These are phyloP conservation scores for Aratinga solstitialis DNA, from an alignment of 2,797 vertebrate species.

Conservation along the genomic window DNA sequence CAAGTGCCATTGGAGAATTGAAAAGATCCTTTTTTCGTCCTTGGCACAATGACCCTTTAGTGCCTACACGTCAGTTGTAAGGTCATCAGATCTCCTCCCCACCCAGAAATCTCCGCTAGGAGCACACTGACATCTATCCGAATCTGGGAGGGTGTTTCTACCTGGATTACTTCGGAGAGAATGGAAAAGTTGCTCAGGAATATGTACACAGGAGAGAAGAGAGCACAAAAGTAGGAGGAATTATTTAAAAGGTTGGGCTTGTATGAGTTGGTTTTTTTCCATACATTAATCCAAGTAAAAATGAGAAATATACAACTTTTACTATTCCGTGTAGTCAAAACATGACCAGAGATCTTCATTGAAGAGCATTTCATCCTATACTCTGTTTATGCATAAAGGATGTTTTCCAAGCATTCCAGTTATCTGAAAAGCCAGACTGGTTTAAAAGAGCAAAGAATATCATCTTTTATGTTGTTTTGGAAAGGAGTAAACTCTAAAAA, in stretches of 20 bases:
- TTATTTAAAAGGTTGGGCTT: neutral
- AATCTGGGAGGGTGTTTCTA: neutral
- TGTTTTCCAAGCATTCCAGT: neutral
- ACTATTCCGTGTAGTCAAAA: neutral
- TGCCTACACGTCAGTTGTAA: rapidly evolving
- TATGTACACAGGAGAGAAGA: too few species aligned
- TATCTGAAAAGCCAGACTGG: neutral
- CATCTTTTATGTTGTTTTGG: neutral
- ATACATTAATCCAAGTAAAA: neutral
- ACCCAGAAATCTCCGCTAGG: neutral
- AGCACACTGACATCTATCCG: neutral
- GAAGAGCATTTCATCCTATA: neutral
- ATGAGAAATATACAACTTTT: neutral
- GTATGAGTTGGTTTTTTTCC: neutral
- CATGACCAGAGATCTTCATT: neutral
- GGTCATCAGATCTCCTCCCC: neutral
- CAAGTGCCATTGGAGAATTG: neutral
- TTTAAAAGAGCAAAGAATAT: neutral
- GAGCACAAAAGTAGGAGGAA: neutral
- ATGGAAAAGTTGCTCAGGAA: neutral
- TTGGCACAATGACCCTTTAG: neutral
- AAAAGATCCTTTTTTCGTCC: too few species aligned
- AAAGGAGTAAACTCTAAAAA: neutral
- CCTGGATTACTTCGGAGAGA: neutral
- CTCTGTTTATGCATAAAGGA: neutral